Base-by-base conservation (phyloP, 2,888 invertebrate genomes). In the Blastobasis adustella region DNA sequence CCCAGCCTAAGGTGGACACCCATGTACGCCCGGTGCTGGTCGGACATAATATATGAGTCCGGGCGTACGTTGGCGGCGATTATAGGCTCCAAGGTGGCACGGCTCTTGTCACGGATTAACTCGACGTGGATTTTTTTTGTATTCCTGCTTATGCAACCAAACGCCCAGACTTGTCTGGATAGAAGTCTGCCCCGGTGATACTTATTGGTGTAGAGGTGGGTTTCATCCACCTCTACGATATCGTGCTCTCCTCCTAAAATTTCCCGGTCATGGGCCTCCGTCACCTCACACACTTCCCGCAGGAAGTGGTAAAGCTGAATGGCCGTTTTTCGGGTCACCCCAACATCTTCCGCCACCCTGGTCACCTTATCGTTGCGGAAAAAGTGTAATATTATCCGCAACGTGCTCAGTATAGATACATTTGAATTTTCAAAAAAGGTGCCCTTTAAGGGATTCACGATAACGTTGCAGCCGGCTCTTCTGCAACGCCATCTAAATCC, bases 171-270 rank as follows among this genome's bases (percentile, higher is more conserved):
- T 39, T 52, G 54, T 36, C 49, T 37, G 10, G 39, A 10, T 36
- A 45, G n/a, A 38, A 49, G 49, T 5, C 45, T 7, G 9, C 49
- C 39, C 5, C 49, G 5, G 41, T 50, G 49, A n/a, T 50, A 50
- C 36, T 50, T 55, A n/a, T 38, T 44, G 7, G 49, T 45, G 45
- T 45, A 49, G 10, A 49, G 39, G 39, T 49, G 50, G 39, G 53
- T 49, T 23, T 55, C 53, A 10, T 55, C 53, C 9, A 49, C 51
- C 49, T 55, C 53, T 40, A 53, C 51, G 5, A 51, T 46, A 41
- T 53, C 55, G 23, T 54, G 37, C 7, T 23, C 23, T 1, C 49
- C 50, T n/a, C 52, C 50, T 8, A 52, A 36, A 43, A 46, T n/a
- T 38, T 50, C 44, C 37, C 54, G 23, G 10, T 37, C 47, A 39